phyloP scores from a whole-genome alignment of 2,888 invertebrate species.

The Temnothorax ravouxi region DNA sequence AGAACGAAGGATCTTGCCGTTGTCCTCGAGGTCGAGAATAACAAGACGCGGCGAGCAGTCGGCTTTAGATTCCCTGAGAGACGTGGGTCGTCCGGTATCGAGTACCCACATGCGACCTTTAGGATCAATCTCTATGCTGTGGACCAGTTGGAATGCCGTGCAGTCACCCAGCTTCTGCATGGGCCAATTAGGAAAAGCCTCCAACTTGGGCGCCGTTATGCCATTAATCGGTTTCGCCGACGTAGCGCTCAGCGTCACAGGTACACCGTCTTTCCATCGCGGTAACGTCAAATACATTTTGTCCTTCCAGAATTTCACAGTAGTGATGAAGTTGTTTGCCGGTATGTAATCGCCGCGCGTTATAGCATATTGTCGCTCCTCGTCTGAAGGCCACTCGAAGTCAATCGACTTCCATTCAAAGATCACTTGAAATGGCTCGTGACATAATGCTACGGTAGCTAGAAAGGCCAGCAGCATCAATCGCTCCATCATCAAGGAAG shows the following conservation, averaged over 20 bases:
- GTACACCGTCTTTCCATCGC: conserved; percentile 91
- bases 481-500: conserved; percentile 50
- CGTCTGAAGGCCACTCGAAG: conserved; percentile 90
- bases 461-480: conserved; percentile 51
- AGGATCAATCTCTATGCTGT: conserved; percentile 91
- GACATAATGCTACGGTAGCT: conserved; percentile 61
- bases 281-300: conserved; percentile 91
- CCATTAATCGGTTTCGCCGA: conserved; percentile 85
- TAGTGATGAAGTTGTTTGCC: conserved; percentile 90
- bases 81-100: conserved; percentile 89
- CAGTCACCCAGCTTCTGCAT: conserved; percentile 91
- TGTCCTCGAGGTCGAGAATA: conserved; percentile 89
- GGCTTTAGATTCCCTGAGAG: conserved; percentile 85
- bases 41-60: conserved; percentile 91
- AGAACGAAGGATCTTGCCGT: conserved; percentile 87
- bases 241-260: conserved; percentile 90
- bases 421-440: conserved; percentile 89
- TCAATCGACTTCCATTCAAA: conserved; percentile 92
- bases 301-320: conserved; percentile 90
- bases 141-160: conserved; percentile 91
- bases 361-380: conserved; percentile 87
- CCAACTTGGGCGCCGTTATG: conserved; percentile 89
- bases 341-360: conserved; percentile 89
- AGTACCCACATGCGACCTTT: conserved; percentile 88
- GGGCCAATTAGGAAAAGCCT: conserved; percentile 91